These are phyloP conservation scores for Galerucella pusilla DNA, from an alignment of 2,888 invertebrate species.

Conservation along the genomic window DNA sequence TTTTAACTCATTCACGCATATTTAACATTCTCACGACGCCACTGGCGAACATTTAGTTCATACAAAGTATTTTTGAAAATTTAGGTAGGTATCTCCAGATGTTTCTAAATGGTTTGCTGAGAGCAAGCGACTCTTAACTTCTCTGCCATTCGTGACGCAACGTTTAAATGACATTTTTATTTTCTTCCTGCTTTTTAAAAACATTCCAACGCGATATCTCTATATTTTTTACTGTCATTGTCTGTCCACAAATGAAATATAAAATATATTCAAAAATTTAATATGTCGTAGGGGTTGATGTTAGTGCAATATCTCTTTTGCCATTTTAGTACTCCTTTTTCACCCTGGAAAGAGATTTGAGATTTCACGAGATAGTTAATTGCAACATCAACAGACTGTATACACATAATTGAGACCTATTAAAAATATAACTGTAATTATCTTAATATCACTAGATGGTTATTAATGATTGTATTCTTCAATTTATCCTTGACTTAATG, in stretches of 20 bases:
- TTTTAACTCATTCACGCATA: not conserved
- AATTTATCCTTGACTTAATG: not conserved
- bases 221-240: not conserved
- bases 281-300: too few relatives aligned
- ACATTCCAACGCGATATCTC: conserved; percentile 50
- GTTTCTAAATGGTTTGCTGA: conserved; percentile 53
- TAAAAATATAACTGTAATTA: not conserved
- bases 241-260: too few relatives aligned
- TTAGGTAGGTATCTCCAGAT: conserved; percentile 51
- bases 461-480: not conserved
- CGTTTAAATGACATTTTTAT: conserved; percentile 55
- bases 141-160: conserved; percentile 53
- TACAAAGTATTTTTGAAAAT: conserved; percentile 36
- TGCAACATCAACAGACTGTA: too few relatives aligned
- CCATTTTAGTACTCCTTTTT: too few relatives aligned
- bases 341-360: too few relatives aligned
- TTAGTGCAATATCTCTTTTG: too few relatives aligned
- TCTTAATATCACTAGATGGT: too few relatives aligned
- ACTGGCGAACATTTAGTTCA: conserved; percentile 42
- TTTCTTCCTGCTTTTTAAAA: conserved; percentile 40
- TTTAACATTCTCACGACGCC: not conserved
- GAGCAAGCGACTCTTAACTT: conserved; percentile 47
- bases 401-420: not conserved
- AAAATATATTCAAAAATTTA: too few relatives aligned
- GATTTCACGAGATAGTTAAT: too few relatives aligned